Percentiles rank a stretch among this genome's conserved stretches.
Conservation (phyloP, 1,140 invertebrate species). For the Psix sp. region DNA sequence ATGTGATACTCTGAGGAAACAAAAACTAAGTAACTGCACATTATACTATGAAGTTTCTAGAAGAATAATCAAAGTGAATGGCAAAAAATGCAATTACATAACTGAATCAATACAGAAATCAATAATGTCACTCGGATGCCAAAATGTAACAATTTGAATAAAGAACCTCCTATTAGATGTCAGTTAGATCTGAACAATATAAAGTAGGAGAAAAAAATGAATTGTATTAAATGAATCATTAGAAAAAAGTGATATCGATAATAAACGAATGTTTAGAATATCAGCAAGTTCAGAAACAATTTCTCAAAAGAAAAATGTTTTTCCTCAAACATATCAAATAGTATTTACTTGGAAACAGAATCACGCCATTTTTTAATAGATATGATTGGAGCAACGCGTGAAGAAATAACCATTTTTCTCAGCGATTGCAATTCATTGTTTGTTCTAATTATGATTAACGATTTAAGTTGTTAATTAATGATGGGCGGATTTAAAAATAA, state of each 20-base stretch:
- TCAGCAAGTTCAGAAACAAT: too few species aligned
- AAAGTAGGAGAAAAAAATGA: too few species aligned
- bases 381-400: neutral
- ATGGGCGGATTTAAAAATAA: too few species aligned
- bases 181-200: neutral
- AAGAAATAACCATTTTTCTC: neutral
- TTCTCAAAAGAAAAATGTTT: neutral
- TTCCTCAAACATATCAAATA: neutral
- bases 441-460: too few species aligned
- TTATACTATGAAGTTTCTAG: too few species aligned
- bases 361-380: constrained; percentile 8
- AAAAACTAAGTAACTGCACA: too few species aligned
- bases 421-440: too few species aligned
- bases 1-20: too few species aligned
- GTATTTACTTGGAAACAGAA: neutral
- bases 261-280: neutral
- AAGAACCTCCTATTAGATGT: neutral
- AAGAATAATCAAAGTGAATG: too few species aligned
- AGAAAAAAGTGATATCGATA: too few species aligned
- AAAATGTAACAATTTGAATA: neutral
- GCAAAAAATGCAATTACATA: constrained; percentile 9
- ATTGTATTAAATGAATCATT: too few species aligned
- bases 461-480: too few species aligned
- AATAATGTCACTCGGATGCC: neutral
- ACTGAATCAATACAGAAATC: neutral